Conservation (phyloP, 2,797 vertebrate genomes). For the Sebastes iracundus region DNA sequence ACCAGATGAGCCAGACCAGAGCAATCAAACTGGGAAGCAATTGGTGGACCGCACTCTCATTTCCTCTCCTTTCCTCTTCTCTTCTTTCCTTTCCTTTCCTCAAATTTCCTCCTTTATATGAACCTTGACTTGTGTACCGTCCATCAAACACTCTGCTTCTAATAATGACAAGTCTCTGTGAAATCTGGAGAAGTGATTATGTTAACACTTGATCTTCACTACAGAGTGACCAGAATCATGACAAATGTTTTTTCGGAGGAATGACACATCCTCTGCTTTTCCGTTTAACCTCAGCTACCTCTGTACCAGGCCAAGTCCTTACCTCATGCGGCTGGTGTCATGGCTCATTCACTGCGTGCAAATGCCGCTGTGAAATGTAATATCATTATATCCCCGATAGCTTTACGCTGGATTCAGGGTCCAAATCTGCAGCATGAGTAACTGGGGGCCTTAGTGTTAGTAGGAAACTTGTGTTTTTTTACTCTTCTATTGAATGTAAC, state of each 20-base stretch:
- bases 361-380: constrained; percentile 64
- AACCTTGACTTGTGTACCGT: constrained; percentile 19
- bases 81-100: background rate
- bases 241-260: constrained; percentile 70
- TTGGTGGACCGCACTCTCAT: constrained; percentile 13
- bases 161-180: constrained; percentile 48
- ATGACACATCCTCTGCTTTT: constrained; percentile 75
- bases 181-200: constrained; percentile 73
- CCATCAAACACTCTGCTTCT: constrained; percentile 33
- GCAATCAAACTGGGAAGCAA: constrained; percentile 59
- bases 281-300: constrained; percentile 71
- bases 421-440: constrained; percentile 44
- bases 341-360: constrained; percentile 55
- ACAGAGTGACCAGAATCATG: constrained; percentile 69
- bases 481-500: constrained; percentile 21
- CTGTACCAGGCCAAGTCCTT: constrained; percentile 61
- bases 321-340: constrained; percentile 68
- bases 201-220: constrained; percentile 69
- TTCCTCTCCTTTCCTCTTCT: background rate
- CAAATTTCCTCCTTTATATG: background rate
- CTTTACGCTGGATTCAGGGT: constrained; percentile 40
- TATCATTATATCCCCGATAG: constrained; percentile 56
- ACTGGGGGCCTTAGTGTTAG: background rate
- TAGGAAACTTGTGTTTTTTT: background rate
- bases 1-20: constrained; percentile 64